These are phyloP conservation scores for Neotoxoptera formosana DNA, from an alignment of 1,140 invertebrate genomes.

Conservation along the genomic window DNA sequence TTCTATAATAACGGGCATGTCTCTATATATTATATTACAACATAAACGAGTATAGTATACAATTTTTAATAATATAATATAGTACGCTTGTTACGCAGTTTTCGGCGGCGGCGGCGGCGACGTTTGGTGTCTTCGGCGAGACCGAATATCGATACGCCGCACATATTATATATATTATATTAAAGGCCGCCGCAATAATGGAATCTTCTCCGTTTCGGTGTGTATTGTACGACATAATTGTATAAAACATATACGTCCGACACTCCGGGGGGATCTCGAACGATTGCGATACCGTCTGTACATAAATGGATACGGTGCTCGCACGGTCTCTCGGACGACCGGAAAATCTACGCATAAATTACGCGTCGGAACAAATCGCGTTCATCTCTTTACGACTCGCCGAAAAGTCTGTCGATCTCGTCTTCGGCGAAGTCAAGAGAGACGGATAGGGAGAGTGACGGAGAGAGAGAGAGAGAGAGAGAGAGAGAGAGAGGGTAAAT, in stretches of 20 bases:
- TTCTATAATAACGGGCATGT: neutral
- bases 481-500: neutral
- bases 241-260: neutral
- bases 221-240: neutral
- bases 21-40: neutral
- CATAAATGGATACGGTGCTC: neutral
- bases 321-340: neutral
- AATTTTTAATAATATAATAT: too few relatives aligned
- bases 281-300: neutral
- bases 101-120: neutral
- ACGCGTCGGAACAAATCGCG: neutral
- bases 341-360: neutral
- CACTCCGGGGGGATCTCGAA: neutral
- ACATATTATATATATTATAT: too few relatives aligned
- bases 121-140: neutral
- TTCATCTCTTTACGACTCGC: neutral
- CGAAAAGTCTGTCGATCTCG: neutral
- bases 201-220: neutral
- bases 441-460: neutral
- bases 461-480: neutral
- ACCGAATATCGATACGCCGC: neutral
- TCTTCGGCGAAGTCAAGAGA: neutral
- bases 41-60: too few relatives aligned
- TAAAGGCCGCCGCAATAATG: neutral
- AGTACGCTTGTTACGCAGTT: neutral